These are phyloP conservation scores for Helicorthomorpha holstii DNA, from an alignment of 1,140 invertebrate species.

Conservation along the genomic window DNA sequence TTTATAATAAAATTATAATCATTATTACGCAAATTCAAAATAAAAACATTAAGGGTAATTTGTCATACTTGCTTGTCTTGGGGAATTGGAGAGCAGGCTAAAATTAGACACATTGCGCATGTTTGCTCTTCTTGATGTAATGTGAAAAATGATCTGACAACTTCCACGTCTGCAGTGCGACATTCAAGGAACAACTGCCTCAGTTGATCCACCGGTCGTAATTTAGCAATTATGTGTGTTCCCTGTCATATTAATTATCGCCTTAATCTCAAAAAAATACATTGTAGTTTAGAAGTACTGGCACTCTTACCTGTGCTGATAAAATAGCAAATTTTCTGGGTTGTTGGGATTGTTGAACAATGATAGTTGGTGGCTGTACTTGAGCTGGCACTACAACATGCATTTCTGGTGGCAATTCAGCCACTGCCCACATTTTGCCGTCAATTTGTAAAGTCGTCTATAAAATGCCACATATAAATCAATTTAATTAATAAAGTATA, in stretches of 20 bases:
- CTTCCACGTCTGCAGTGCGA: constrained; percentile 63
- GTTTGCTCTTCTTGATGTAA: constrained; percentile 67
- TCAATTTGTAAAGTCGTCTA: constrained; percentile 59
- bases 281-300: not conserved
- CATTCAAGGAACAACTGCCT: constrained; percentile 59
- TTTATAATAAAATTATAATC: constrained; percentile 14
- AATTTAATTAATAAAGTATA: too few relatives aligned
- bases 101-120: constrained; percentile 67
- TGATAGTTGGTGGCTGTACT: constrained; percentile 41
- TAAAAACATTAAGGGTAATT: constrained; percentile 2
- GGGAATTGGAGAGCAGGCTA: constrained; percentile 54
- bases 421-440: constrained; percentile 64
- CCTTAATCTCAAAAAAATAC: not conserved
- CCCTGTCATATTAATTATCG: constrained; percentile 31
- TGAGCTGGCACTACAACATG: constrained; percentile 4
- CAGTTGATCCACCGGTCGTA: constrained; percentile 70
- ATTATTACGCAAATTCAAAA: not conserved
- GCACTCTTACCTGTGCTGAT: constrained; percentile 47
- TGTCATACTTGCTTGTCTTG: constrained; percentile 47
- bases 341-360: constrained; percentile 55
- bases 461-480: constrained; percentile 3
- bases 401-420: constrained; percentile 33
- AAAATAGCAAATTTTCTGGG: constrained; percentile 64
- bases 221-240: constrained; percentile 60
- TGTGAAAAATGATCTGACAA: constrained; percentile 69